Conservation (phyloP, 2,797 vertebrate species). For the Pantherophis alleghaniensis region DNA sequence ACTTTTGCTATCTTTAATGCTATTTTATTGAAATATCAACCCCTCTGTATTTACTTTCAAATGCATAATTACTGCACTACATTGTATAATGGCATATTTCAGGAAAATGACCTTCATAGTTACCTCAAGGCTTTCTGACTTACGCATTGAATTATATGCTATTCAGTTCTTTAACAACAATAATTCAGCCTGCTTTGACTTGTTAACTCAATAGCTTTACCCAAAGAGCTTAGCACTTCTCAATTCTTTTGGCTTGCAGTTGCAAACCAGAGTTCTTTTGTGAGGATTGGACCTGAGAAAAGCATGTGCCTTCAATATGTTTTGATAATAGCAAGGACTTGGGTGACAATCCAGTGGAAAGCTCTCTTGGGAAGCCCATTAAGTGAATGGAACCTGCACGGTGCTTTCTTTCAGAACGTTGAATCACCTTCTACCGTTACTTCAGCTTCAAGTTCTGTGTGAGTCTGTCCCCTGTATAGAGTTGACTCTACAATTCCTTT, state of each 20-base stretch:
- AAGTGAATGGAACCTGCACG: not conserved
- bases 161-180: accelerated
- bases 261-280: not conserved
- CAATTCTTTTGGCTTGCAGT: not conserved
- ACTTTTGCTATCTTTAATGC: not conserved
- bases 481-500: not conserved
- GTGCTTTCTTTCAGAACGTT: not conserved
- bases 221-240: not conserved
- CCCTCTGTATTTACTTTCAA: not conserved
- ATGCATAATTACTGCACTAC: not conserved
- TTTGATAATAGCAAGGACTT: not conserved
- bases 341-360: not conserved
- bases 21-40: not conserved
- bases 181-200: accelerated
- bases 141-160: not conserved
- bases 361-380: not conserved
- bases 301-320: not conserved
- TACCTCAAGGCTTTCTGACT: accelerated
- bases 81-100: not conserved
- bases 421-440: not conserved
- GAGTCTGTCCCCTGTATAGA: no score
- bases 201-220: accelerated
- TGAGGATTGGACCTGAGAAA: not conserved
- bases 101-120: accelerated
- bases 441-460: not conserved